These are phyloP conservation scores for Augochlorella aurata DNA, from an alignment of 2,888 invertebrate genomes.

Conservation along the genomic window DNA sequence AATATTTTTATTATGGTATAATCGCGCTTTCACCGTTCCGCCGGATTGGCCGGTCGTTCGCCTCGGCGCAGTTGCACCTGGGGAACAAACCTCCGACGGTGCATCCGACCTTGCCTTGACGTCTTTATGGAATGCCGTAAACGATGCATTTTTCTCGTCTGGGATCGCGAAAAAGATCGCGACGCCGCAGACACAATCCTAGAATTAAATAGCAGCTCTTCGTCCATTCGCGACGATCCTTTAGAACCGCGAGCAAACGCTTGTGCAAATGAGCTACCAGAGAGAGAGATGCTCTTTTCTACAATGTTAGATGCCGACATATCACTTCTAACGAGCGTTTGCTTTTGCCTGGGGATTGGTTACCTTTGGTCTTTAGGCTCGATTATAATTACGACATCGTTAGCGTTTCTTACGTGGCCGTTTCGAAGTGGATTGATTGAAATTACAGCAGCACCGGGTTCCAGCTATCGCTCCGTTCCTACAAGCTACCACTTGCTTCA, in stretches of 20 bases:
- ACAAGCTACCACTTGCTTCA: slow-evolving; percentile 9
- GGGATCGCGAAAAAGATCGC: not conserved
- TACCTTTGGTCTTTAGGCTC: not conserved
- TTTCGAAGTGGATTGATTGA: not conserved
- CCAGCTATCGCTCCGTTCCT: not conserved
- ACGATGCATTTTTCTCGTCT: not conserved
- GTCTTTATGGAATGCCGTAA: not conserved
- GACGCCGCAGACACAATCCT: not conserved
- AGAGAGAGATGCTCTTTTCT: too few relatives aligned
- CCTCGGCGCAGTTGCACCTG: slow-evolving; percentile 47
- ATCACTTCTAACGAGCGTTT: too few relatives aligned
- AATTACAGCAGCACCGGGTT: not conserved
- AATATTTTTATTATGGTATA: slow-evolving; percentile 76
- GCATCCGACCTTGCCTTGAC: slow-evolving; percentile 49
- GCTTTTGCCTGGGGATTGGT: not conserved
- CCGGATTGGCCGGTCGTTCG: slow-evolving; percentile 70
- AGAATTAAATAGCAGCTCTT: not conserved
- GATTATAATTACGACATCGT: not conserved
- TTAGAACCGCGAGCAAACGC: not conserved
- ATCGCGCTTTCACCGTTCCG: slow-evolving; percentile 77
- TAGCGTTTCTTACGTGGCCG: not conserved
- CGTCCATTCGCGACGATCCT: not conserved
- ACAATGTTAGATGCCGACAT: too few relatives aligned
- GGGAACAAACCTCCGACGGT: slow-evolving; percentile 27
- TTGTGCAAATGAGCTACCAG: too few relatives aligned